A percentile compares a stretch with the other conserved stretches of the same genome.
phyloP scores from a whole-genome alignment of 2,888 invertebrate species.

The Apodemia duryi region DNA sequence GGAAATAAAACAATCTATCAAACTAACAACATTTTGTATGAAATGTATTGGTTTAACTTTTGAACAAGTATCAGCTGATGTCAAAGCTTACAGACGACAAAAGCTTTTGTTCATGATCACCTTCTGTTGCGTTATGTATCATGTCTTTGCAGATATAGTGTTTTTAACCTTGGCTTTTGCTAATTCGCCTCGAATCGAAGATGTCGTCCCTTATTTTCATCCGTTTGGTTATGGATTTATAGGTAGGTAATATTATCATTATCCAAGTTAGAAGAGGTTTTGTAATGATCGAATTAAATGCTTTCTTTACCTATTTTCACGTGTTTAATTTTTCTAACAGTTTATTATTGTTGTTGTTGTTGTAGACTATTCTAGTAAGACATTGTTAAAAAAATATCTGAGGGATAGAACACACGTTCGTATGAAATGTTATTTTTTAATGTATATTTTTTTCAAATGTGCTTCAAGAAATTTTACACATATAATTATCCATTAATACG shows the following conservation, averaged over 20 bases:
- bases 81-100: slow-evolving; percentile 42
- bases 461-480: too few relatives aligned
- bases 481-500: too few relatives aligned
- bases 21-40: slow-evolving; percentile 56
- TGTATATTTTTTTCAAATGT: too few relatives aligned
- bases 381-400: too few relatives aligned
- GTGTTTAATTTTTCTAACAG: too few relatives aligned
- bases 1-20: slow-evolving; percentile 58
- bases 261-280: too few relatives aligned
- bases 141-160: slow-evolving; percentile 59
- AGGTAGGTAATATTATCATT: slow-evolving; percentile 39
- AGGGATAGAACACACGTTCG: too few relatives aligned
- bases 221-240: slow-evolving; percentile 68
- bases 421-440: too few relatives aligned
- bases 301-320: too few relatives aligned
- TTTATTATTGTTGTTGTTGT: too few relatives aligned
- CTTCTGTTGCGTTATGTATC: slow-evolving; percentile 56
- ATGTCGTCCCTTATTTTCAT: slow-evolving; percentile 69
- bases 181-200: slow-evolving; percentile 64
- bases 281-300: too few relatives aligned
- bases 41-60: slow-evolving; percentile 58
- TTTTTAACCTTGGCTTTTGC: slow-evolving; percentile 60
- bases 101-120: slow-evolving; percentile 56
- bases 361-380: too few relatives aligned
- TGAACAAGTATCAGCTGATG: slow-evolving; percentile 38